Evolutionary conservation across 2,113 vertebrate species (phyloP).

Genomic region (Colossoma macropomum): DNA sequence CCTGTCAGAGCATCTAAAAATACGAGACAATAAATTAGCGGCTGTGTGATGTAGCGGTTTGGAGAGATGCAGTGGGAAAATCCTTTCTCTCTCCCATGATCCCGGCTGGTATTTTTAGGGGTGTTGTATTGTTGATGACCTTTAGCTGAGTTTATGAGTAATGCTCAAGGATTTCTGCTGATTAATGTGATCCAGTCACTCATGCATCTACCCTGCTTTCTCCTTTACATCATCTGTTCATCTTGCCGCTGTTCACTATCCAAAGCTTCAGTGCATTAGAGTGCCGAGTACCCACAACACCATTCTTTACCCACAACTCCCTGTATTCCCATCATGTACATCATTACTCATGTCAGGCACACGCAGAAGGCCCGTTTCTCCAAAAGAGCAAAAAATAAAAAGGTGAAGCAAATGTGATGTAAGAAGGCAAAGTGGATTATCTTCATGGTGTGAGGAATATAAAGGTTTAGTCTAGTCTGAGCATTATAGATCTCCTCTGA

Average conservation of each 20-base stretch:
- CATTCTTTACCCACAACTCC: slow-evolving; percentile 3
- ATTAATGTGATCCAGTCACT: slow-evolving; percentile 56
- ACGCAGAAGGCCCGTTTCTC: not conserved
- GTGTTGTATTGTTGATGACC: slow-evolving; percentile 66
- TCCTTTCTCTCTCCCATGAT: slow-evolving; percentile 50
- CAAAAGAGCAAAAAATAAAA: no score
- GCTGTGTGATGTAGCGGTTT: slow-evolving; percentile 58
- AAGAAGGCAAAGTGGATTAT: not conserved
- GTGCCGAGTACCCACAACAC: not conserved
- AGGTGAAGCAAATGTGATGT: not conserved
- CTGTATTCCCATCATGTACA: not conserved
- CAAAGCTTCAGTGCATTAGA: slow-evolving; percentile 21
- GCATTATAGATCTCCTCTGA: no score
- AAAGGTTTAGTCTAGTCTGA: no score
- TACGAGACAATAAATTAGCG: slow-evolving; percentile 75
- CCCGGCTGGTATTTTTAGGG: slow-evolving; percentile 69
- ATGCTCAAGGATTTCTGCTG: slow-evolving; percentile 61
- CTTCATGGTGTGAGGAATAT: no score
- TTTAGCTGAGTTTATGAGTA: slow-evolving; percentile 65
- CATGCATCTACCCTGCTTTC: slow-evolving; percentile 2
- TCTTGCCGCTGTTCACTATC: not conserved
- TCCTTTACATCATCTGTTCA: not conserved
- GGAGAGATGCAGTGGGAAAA: slow-evolving; percentile 28
- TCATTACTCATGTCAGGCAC: not conserved
- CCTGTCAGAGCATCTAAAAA: slow-evolving; percentile 73